Base-by-base conservation (phyloP, 2,113 vertebrate species). In the Hypocryptadius cinnamomeus region DNA sequence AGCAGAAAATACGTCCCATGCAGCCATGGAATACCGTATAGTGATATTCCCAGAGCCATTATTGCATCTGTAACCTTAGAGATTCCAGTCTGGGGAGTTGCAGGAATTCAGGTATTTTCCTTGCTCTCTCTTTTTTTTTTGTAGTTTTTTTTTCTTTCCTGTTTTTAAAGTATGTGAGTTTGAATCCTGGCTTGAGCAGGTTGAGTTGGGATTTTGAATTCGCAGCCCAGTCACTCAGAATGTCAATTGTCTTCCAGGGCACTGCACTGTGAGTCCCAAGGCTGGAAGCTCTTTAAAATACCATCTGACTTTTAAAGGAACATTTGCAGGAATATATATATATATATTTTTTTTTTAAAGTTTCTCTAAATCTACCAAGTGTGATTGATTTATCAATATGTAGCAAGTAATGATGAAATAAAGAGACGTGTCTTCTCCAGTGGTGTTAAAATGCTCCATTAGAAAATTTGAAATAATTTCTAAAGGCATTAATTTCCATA, bases 181-280 rank as follows among this genome's bases (percentile, higher is more conserved):
- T 91, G 70, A 89, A 84, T 96, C 64, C 70, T 94, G 89, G 86
- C 92, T 95, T 83, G 77, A 90, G 74, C 89, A 93, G 80, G 90
- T 87, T 18, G 91, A 91, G 50, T 44, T 96, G 97, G 96, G 95
- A 96, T 95, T 97, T 96, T 90, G 91, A 97, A 96, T 96, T 95
- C 77, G 21, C 95, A 97, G 95, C 81, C 91, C 92, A 95, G 94
- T 97, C 95, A 96, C 91, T 97, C 97, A 96, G 96, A 97, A 97
- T 97, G 97, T 96, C 95, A 97, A 72, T 97, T 94, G 92, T 97
- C 95, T 97, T 97, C 90, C 82, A 95, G 94, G 96, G 92, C 95
- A 90, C 90, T 96, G 96, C 89, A 94, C 95, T 95, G 85, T 79
- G 90, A 95, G 79, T 97, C 96, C 94, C 96, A 95, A 89, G 72